These are phyloP conservation scores for Coenonympha glycerion DNA, from an alignment of 2,888 invertebrate species.

Conservation along the genomic window DNA sequence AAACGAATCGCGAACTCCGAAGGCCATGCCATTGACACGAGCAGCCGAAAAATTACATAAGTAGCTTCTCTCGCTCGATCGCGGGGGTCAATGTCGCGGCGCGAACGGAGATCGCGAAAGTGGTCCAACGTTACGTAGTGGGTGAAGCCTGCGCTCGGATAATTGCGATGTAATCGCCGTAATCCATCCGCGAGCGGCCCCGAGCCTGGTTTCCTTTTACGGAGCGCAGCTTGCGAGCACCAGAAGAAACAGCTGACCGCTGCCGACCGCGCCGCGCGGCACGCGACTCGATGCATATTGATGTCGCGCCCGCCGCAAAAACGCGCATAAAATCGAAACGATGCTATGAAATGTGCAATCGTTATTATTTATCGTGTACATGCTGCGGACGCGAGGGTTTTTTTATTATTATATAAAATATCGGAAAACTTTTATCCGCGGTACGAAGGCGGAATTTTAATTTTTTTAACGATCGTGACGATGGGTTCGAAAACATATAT, in stretches of 20 bases:
- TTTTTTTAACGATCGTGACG: too few relatives aligned
- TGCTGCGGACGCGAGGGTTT: slow-evolving; percentile 5
- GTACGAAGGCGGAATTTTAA: not conserved
- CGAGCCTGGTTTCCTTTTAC: slow-evolving; percentile 69
- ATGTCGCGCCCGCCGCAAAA: slow-evolving; percentile 58
- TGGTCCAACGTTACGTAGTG: slow-evolving; percentile 49
- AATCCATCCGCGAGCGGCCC: slow-evolving; percentile 61
- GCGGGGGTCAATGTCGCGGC: slow-evolving; percentile 64
- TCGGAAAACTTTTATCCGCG: not conserved
- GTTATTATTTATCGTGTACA: slow-evolving; percentile 14
- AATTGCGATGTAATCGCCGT: slow-evolving; percentile 73
- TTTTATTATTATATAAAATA: not conserved
- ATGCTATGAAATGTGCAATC: slow-evolving; percentile 37
- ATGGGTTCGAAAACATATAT: too few relatives aligned
- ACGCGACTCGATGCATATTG: slow-evolving; percentile 71
- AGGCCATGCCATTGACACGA: slow-evolving; percentile 55
- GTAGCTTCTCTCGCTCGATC: slow-evolving; percentile 28
- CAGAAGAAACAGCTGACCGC: slow-evolving; percentile 74
- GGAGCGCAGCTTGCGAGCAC: slow-evolving; percentile 61
- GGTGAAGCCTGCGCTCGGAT: slow-evolving; percentile 47
- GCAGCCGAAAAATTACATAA: slow-evolving; percentile 61
- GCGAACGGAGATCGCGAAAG: slow-evolving; percentile 71
- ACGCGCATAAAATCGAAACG: slow-evolving; percentile 61
- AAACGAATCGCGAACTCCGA: slow-evolving; percentile 48
- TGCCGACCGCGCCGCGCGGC: slow-evolving; percentile 36